These are phyloP conservation scores for Neotragus pygmaeus DNA, from an alignment of 2,113 vertebrate genomes.

Conservation along the genomic window DNA sequence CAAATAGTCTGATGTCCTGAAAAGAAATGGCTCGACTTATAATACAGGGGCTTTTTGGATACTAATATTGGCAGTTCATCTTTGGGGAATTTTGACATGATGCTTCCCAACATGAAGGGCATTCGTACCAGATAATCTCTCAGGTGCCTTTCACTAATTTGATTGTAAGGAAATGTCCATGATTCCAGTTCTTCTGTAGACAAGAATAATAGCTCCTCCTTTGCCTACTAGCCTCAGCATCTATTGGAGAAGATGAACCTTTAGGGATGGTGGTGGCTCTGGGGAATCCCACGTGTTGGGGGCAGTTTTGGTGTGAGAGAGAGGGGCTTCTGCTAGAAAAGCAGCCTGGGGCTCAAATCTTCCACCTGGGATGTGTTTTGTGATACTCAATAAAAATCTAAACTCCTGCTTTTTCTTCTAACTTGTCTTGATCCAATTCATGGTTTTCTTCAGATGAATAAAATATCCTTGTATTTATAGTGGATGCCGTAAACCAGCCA, in stretches of 20 bases:
- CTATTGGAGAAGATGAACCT: neutral
- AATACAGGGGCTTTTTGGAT: neutral
- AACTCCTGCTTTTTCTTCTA: conserved; percentile 41
- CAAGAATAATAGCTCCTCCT: neutral
- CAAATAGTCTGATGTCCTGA: neutral
- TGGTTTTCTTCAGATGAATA: conserved; percentile 61
- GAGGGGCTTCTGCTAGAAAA: neutral
- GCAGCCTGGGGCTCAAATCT: neutral
- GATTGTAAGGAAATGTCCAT: neutral
- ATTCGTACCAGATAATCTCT: neutral
- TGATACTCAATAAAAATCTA: conserved; percentile 43
- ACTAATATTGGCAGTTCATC: neutral
- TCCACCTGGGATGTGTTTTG: conserved; percentile 29
- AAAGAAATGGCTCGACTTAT: neutral
- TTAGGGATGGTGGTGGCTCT: neutral
- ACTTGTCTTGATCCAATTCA: conserved; percentile 55
- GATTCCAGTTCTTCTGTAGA: neutral
- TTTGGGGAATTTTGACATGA: neutral
- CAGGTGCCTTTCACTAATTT: neutral
- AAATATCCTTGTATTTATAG: conserved; percentile 69
- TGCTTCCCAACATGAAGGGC: neutral
- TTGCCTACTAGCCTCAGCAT: neutral
- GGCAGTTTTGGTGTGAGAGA: neutral
- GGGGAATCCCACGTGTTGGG: neutral
- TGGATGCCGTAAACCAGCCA: conserved; percentile 68